Conservation (phyloP, 2,888 invertebrate genomes). For the Tetropium fuscum region DNA sequence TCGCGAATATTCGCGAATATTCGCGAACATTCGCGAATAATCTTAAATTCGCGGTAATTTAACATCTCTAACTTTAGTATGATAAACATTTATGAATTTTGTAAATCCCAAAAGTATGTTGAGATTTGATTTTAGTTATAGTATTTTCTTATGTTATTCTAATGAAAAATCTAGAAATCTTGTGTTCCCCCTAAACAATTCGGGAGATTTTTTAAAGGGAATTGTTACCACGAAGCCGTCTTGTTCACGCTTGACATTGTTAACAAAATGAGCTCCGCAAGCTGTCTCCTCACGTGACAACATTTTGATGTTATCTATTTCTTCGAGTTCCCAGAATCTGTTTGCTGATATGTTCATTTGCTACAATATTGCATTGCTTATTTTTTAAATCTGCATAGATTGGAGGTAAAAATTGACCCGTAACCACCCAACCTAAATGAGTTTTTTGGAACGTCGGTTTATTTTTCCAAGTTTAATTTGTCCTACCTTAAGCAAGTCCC, state of each 20-base stretch:
- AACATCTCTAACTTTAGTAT: no score
- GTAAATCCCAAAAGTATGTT: no score
- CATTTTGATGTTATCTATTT: background rate
- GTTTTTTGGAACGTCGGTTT: slow-evolving; percentile 2
- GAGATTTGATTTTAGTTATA: no score
- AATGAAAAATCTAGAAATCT: no score
- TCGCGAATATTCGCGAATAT: no score
- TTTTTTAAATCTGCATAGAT: background rate
- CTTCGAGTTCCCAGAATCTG: background rate
- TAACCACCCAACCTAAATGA: slow-evolving; percentile 1
- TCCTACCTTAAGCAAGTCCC: background rate
- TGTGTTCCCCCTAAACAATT: no score
- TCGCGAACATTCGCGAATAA: no score
- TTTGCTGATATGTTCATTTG: background rate
- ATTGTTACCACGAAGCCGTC: background rate
- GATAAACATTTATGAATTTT: no score
- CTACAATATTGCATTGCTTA: background rate
- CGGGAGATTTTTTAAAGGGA: background rate
- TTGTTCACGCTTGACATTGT: background rate
- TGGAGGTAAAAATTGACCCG: background rate
- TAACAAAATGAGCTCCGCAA: background rate
- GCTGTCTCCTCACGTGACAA: background rate
- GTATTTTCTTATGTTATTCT: no score
- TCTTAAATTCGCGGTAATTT: no score
- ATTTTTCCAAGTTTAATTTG: background rate